These are phyloP conservation scores for Catocala nupta DNA, from an alignment of 2,888 invertebrate genomes.

Conservation along the genomic window DNA sequence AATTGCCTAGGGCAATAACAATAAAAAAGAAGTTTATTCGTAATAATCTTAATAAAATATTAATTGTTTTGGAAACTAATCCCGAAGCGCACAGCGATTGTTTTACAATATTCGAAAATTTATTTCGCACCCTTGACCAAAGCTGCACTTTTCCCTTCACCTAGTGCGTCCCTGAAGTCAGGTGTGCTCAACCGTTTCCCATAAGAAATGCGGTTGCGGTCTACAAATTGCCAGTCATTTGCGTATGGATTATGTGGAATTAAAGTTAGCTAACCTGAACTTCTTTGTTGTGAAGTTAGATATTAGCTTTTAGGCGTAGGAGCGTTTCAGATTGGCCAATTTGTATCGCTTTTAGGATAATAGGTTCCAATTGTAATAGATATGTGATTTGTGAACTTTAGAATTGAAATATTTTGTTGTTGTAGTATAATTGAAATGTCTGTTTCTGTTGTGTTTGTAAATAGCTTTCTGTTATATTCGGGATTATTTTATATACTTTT, in stretches of 20 bases:
- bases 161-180: constrained; percentile 44
- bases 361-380: constrained; percentile 16
- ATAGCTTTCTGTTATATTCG: too few relatives aligned
- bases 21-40: too few relatives aligned
- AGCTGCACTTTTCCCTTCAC: constrained; percentile 27
- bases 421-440: constrained; percentile 1
- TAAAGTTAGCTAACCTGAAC: constrained; percentile 58
- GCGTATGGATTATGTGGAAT: constrained; percentile 59
- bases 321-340: constrained; percentile 28
- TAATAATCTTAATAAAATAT: too few relatives aligned
- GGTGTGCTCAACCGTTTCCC: constrained; percentile 62
- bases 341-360: constrained; percentile 31
- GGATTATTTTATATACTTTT: too few relatives aligned
- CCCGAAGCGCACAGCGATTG: too few relatives aligned
- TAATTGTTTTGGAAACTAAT: too few relatives aligned
- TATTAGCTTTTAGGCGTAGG: constrained; percentile 20
- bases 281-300: constrained; percentile 44
- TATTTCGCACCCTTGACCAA: constrained; percentile 45
- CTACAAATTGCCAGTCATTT: constrained; percentile 61
- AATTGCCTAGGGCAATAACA: too few relatives aligned
- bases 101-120: constrained; percentile 28
- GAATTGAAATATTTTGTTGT: constrained; percentile 6
- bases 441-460: too few relatives aligned
- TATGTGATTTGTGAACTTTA: constrained; percentile 18
- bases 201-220: constrained; percentile 62